Evolutionary conservation across 2,797 vertebrate species (phyloP).

Genomic region (Chrosomus eos): DNA sequence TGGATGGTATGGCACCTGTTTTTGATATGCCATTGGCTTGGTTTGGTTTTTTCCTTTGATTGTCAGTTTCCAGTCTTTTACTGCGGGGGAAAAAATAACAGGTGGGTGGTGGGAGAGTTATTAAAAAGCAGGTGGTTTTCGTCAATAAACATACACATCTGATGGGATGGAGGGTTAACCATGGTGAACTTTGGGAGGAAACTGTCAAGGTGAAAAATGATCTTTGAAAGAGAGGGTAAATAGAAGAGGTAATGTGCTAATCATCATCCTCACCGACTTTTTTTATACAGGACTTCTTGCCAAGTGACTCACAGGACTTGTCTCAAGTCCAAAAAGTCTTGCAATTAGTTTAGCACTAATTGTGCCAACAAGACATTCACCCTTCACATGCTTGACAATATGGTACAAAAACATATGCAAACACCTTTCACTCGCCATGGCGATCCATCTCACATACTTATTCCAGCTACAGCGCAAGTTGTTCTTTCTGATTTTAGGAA

Average conservation of each 20-base stretch:
- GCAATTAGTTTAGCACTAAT: neutral
- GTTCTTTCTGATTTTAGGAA: conserved; percentile 21
- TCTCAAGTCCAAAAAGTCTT: neutral
- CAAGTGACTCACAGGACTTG: neutral
- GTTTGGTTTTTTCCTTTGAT: conserved; percentile 3
- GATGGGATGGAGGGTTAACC: conserved; percentile 28
- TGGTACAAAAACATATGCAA: neutral
- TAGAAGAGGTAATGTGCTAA: neutral
- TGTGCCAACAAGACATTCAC: neutral
- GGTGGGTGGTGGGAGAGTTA: conserved; percentile 28
- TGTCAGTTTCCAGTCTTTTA: conserved; percentile 22
- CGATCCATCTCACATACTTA: neutral
- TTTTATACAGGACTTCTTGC: neutral
- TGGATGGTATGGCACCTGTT: conserved; percentile 6
- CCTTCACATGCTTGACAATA: neutral
- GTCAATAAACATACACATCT: conserved; percentile 19
- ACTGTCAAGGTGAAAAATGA: neutral
- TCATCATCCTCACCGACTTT: neutral
- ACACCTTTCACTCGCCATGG: neutral
- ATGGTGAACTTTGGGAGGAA: conserved; percentile 8
- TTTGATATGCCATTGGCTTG: conserved; percentile 21
- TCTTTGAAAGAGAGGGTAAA: neutral
- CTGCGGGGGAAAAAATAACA: neutral
- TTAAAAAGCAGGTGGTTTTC: conserved; percentile 44
- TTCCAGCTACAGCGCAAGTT: conserved; percentile 8